A percentile compares a stretch with the other conserved stretches of the same genome.
Conservation (phyloP, 2,888 invertebrate genomes). For the Papilio elwesi region DNA sequence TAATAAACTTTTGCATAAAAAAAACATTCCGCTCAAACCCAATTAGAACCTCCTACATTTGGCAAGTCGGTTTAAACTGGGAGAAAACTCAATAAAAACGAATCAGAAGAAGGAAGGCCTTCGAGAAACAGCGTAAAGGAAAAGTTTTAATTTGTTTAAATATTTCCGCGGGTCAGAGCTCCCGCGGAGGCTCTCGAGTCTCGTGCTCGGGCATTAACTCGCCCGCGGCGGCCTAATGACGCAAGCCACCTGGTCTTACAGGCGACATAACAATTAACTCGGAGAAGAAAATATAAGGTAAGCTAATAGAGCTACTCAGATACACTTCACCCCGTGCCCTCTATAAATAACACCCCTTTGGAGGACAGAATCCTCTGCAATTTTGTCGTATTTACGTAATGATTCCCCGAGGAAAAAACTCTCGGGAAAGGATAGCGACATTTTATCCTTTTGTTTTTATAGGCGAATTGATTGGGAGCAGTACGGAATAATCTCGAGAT, state of each 20-base stretch:
- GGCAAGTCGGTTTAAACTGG: conserved; percentile 54
- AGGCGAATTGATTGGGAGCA: conserved; percentile 76
- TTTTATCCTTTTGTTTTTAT: conserved; percentile 72
- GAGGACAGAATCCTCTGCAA: conserved; percentile 66
- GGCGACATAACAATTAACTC: conserved; percentile 82
- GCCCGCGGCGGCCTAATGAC: conserved; percentile 75
- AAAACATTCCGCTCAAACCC: conserved; percentile 48
- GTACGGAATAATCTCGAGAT: conserved; percentile 71
- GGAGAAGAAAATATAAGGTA: conserved; percentile 82
- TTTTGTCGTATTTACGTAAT: conserved; percentile 79
- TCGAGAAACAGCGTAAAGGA: conserved; percentile 70
- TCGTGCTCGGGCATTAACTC: conserved; percentile 70
- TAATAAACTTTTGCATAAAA: conserved; percentile 31
- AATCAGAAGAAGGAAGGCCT: conserved; percentile 68
- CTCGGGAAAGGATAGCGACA: conserved; percentile 57
- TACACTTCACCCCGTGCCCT: conserved; percentile 74
- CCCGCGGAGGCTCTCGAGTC: conserved; percentile 70
- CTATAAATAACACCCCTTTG: conserved; percentile 79
- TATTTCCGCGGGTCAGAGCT: conserved; percentile 71
- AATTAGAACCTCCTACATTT: conserved; percentile 49
- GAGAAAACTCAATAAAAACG: conserved; percentile 66
- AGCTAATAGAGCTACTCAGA: conserved; percentile 79
- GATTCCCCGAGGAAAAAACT: conserved; percentile 69
- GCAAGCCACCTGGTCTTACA: conserved; percentile 81
- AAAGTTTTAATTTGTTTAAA: conserved; percentile 83